Conservation (phyloP, 1,140 invertebrate species). For the Eumaeus atala region DNA sequence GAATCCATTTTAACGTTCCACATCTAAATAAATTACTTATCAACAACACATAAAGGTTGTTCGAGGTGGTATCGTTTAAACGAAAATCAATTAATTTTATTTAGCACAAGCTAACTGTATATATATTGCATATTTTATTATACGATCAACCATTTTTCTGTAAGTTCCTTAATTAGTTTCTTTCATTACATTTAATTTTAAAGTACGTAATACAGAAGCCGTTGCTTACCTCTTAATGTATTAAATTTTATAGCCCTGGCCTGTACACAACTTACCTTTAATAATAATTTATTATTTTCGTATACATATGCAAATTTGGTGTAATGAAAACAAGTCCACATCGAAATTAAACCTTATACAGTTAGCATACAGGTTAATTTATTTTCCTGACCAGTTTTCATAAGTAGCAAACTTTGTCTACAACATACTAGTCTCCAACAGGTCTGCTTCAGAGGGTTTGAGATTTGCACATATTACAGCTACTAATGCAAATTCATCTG, state of each 20-base stretch:
- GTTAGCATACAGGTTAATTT: not conserved
- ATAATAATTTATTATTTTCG: constrained; percentile 42
- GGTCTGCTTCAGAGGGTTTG: not conserved
- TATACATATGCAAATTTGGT: constrained; percentile 31
- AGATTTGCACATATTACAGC: constrained; percentile 8
- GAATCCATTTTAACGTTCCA: too few relatives aligned
- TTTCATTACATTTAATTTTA: constrained; percentile 20
- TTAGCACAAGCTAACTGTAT: not conserved
- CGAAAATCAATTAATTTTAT: not conserved
- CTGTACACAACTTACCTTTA: constrained; percentile 59
- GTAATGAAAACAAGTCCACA: too few relatives aligned
- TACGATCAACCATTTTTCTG: constrained; percentile 7
- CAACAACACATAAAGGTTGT: too few relatives aligned
- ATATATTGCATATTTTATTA: constrained; percentile 3
- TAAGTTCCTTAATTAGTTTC: constrained; percentile 11
- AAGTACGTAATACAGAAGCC: constrained; percentile 59
- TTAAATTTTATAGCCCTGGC: constrained; percentile 63
- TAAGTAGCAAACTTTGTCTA: not conserved
- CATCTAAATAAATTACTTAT: too few relatives aligned
- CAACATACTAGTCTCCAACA: constrained; percentile 4
- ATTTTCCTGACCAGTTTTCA: constrained; percentile 1
- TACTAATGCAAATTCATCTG: constrained; percentile 3
- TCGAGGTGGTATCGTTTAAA: too few relatives aligned
- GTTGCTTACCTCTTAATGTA: constrained; percentile 52
- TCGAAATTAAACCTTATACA: not conserved